Evolutionary conservation across 1,140 invertebrate genomes (phyloP).

Genomic region (Caenorhabditis briggsae): DNA sequence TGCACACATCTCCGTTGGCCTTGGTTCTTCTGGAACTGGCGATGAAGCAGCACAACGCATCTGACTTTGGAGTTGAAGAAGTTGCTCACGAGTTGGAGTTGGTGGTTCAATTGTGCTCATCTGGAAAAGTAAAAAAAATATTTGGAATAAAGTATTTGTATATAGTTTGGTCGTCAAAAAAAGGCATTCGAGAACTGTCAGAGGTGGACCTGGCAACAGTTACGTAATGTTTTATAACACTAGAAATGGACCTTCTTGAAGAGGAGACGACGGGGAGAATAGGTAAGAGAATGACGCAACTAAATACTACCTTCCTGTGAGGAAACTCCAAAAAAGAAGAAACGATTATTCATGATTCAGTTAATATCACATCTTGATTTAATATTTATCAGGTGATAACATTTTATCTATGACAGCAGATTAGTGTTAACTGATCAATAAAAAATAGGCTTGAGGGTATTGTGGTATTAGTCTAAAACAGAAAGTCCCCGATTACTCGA

Average conservation of each 20-base stretch:
- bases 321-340: background rate
- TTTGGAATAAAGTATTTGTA: background rate
- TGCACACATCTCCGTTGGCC: background rate
- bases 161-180: background rate
- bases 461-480: no score
- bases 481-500: no score
- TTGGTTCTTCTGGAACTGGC: conserved; percentile 57
- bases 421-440: no score
- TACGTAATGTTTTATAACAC: conserved; percentile 53
- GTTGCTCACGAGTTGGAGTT: conserved; percentile 37
- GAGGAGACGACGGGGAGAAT: background rate
- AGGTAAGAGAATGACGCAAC: conserved; percentile 40
- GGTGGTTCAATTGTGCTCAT: conserved; percentile 56
- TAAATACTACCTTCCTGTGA: conserved; percentile 34
- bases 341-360: conserved; percentile 41
- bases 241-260: conserved; percentile 36
- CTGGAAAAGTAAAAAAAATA: conserved; percentile 11
- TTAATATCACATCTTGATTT: background rate
- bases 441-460: no score
- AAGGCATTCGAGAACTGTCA: background rate
- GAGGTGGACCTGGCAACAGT: conserved; percentile 4
- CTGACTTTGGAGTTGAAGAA: conserved; percentile 32
- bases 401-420: no score
- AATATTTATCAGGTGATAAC: no score
- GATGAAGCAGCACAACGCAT: conserved; percentile 45